These are phyloP conservation scores for Amiota minor DNA, from an alignment of 2,888 invertebrate species.

Conservation along the genomic window DNA sequence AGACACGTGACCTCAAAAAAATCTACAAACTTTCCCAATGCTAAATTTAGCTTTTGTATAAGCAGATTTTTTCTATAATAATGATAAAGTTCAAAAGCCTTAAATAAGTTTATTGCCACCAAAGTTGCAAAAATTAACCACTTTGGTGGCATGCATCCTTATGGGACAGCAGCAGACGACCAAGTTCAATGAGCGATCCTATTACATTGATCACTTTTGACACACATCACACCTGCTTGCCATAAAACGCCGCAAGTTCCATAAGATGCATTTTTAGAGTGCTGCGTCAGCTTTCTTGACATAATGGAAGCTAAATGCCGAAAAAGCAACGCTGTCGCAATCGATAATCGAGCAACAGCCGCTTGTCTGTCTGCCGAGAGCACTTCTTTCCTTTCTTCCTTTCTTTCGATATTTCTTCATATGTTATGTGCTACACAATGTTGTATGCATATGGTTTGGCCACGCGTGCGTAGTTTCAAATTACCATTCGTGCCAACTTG, in stretches of 20 bases:
- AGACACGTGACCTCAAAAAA: no score
- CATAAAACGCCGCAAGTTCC: neutral
- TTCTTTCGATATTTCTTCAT: neutral
- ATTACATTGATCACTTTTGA: constrained; percentile 39
- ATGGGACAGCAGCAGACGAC: constrained; percentile 49
- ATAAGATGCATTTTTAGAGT: neutral
- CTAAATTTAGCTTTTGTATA: no score
- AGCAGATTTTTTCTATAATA: no score
- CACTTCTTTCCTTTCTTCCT: neutral
- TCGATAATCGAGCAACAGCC: constrained; percentile 55
- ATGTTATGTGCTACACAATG: constrained; percentile 6
- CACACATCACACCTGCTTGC: constrained; percentile 47
- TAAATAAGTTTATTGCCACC: neutral
- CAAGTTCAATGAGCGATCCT: constrained; percentile 48
- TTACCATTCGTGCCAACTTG: constrained; percentile 44
- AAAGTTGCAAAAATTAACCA: constrained; percentile 36
- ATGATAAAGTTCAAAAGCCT: neutral
- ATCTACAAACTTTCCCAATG: no score
- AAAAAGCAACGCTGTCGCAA: constrained; percentile 39
- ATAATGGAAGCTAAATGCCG: constrained; percentile 46
- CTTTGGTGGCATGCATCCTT: constrained; percentile 56
- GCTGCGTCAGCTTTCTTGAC: constrained; percentile 10
- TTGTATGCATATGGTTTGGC: constrained; percentile 41
- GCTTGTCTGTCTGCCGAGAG: constrained; percentile 34
- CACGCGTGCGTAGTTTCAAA: constrained; percentile 58